Conservation (phyloP, 2,888 invertebrate species). For the Muscina levida region DNA sequence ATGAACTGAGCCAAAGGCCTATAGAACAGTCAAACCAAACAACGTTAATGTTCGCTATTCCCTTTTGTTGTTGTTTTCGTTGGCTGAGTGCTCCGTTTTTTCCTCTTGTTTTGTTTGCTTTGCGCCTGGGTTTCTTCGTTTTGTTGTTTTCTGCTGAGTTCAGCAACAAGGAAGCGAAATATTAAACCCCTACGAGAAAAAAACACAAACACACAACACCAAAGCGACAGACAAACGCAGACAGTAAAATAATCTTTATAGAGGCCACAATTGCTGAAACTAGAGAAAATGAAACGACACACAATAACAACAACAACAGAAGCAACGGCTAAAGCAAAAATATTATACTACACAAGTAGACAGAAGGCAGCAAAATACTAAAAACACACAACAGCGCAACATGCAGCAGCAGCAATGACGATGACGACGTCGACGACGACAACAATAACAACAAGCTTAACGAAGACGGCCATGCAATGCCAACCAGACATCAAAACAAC, state of each 20-base stretch:
- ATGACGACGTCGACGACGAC: background rate
- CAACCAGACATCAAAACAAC: conserved; percentile 12
- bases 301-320: background rate
- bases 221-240: conserved; percentile 12
- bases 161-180: conserved; percentile 60
- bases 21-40: background rate
- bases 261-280: conserved; percentile 18
- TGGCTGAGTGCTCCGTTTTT: too few species aligned
- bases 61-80: background rate
- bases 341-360: too few species aligned
- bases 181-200: conserved; percentile 33
- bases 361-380: too few species aligned
- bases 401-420: too few species aligned
- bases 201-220: conserved; percentile 16
- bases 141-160: conserved; percentile 46
- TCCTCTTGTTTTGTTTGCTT: background rate
- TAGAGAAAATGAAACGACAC: conserved; percentile 30
- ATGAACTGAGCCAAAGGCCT: conserved; percentile 22
- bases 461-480: background rate
- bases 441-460: background rate
- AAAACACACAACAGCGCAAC: too few species aligned
- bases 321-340: too few species aligned
- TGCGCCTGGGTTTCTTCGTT: too few species aligned
- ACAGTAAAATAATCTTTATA: background rate
- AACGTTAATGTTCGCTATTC: background rate